Evolutionary conservation across 2,113 vertebrate genomes (phyloP), one percentile per base, ranked within the genome.

Genomic region (Felis chaus): DNA sequence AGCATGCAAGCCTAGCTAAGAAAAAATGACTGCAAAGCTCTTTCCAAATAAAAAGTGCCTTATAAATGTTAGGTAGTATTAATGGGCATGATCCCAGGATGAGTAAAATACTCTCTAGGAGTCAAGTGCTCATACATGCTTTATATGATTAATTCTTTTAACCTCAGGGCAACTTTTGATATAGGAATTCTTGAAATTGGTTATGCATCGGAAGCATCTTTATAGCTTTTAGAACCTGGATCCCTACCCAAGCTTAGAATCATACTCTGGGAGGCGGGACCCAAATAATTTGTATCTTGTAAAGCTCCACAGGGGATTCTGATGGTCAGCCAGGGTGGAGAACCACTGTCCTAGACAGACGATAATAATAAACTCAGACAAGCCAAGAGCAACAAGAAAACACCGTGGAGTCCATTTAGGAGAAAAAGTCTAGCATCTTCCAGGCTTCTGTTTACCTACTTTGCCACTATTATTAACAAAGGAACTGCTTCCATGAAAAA

Each of bases 21-120:
- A 97, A 96, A 97, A 97, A 50, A 97, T 95, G 96, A 95, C 74
- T 94, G 41, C 45, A 91, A 95, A 97, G 73, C 93, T 97, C 82
- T 98, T 97, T 96, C 65, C 95, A 97, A 97, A 97, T 95, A 97
- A 96, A 98, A 97, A 89, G 21, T 84, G 39, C 76, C 78, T 79
- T 97, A 95, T 84, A 92, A 88, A 94, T 78, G 25, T 87, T 84
- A 91, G 84, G 65, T 94, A 78, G 65, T 79, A 90, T 92, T 97
- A 96, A 93, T 95, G 71, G 71, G 33, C 81, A 82, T 85, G 53
- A 78, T 94, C 84, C 68, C 16, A 90, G 74, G 82, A 87, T 95
- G 78, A 92, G 71, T 90, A 81, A 95, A 95, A 74, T 41, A 81
- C 4, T 91, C 15, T 93, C 36, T 12, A 73, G 71, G 65, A 94